A percentile compares a stretch with the other conserved stretches of the same genome.
Evolutionary conservation across 2,888 invertebrate species (phyloP).

Genomic region (Bembecia ichneumoniformis): DNA sequence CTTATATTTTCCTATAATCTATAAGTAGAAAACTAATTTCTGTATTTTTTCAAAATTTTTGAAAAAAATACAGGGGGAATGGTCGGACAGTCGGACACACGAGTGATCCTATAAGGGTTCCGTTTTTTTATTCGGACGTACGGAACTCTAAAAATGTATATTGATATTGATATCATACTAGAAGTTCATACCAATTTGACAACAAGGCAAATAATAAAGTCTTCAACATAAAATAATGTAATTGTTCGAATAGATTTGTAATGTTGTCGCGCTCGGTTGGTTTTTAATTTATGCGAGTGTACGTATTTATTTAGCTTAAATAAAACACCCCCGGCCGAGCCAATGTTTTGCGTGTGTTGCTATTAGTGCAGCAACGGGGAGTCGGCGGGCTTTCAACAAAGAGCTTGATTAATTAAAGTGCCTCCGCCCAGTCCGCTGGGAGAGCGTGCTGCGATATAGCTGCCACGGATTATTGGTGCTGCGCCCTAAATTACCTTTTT

Average conservation of each 20-base stretch:
- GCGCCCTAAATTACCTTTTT: background rate
- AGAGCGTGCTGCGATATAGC: constrained; percentile 39
- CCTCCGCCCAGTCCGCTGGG: constrained; percentile 57
- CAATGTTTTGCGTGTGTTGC: constrained; percentile 48
- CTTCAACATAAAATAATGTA: constrained; percentile 1
- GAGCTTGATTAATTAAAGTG: constrained; percentile 69
- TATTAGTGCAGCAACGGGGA: constrained; percentile 32
- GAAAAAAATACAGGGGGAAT: too few species aligned
- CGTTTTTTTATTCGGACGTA: too few species aligned
- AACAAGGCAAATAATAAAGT: too few species aligned
- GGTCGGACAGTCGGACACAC: too few species aligned
- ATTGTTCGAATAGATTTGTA: constrained; percentile 19
- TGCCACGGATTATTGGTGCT: constrained; percentile 40
- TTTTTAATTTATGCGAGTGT: constrained; percentile 53
- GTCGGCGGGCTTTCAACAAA: constrained; percentile 40
- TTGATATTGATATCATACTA: too few species aligned
- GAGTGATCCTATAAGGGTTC: too few species aligned
- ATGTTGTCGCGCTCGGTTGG: constrained; percentile 34
- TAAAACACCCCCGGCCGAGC: constrained; percentile 36
- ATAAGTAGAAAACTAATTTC: too few species aligned
- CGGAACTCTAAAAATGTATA: too few species aligned
- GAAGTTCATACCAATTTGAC: too few species aligned
- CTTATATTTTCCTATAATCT: too few species aligned
- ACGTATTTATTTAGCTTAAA: constrained; percentile 40
- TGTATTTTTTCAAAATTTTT: too few species aligned